phyloP scores from a whole-genome alignment of 92 coral and sea anemone species.

The Paragorgia papillata region DNA sequence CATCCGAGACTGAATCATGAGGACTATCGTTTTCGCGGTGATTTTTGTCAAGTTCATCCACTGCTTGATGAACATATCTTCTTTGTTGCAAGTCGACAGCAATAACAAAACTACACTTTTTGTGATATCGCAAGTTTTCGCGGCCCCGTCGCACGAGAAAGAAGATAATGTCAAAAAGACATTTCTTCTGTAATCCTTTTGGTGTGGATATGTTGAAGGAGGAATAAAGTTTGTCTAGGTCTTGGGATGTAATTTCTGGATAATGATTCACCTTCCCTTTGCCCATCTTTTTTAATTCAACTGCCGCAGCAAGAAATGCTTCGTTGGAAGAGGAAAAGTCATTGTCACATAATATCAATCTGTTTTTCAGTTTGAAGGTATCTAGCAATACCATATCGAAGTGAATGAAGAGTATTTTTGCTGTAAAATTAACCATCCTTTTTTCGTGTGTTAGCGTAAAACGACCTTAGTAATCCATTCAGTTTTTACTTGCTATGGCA shows the following conservation, averaged over 20 bases:
- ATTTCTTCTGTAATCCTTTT: conserved; percentile 20
- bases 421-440: conserved; percentile 26
- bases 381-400: conserved; percentile 28
- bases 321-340: conserved; percentile 32
- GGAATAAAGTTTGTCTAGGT: conserved; percentile 6
- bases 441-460: conserved; percentile 35
- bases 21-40: conserved; percentile 32
- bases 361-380: background rate
- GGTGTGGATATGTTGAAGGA: too few relatives aligned
- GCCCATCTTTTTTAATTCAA: conserved; percentile 35
- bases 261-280: conserved; percentile 10
- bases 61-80: conserved; percentile 19
- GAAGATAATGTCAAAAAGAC: conserved; percentile 21
- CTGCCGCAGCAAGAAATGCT: conserved; percentile 24
- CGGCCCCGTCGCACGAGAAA: conserved; percentile 31
- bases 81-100: conserved; percentile 12
- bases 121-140: conserved; percentile 20
- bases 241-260: conserved; percentile 31
- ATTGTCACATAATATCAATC: background rate
- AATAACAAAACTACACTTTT: background rate
- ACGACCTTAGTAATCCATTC: background rate
- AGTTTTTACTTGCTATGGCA: background rate
- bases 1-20: conserved; percentile 8
- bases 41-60: conserved; percentile 28
- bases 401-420: conserved; percentile 4